Evolutionary conservation across 1,140 invertebrate genomes (phyloP), one percentile per base, ranked within the genome.

Genomic region (Drosophila sp.): DNA sequence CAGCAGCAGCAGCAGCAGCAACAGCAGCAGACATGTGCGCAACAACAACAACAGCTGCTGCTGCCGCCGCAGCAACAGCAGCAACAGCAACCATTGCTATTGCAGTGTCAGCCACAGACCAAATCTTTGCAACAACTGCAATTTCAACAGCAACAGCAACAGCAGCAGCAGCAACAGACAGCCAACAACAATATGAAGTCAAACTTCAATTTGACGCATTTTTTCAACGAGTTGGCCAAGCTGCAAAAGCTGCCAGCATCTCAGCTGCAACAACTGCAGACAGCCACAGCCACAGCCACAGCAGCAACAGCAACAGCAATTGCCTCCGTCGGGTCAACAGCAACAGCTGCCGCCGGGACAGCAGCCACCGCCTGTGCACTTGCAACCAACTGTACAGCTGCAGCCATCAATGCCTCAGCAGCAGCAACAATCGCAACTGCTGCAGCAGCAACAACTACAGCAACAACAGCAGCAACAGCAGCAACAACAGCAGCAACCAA

Each of bases 141-240:
- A 21, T 21, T 21, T 4, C 21, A 2, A 4, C 21, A 18, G 5
- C 71, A 64, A 13, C 56, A 71, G 21, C 38, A 7, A 1, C 29
- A 36, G 4, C 61, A 25, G 4, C 36, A 43, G 27, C 61, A 65
- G 4, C 58, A 70, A 29, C 48, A 16, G n/a, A 34, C 18, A 8
- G 8, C 11, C 4, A 13, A 29, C 4, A 41, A 27, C 45, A 65
- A 67, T 34, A 61, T 71, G 1, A 76, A 62, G 21, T 14, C 72
- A 0, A 83, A 46, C 32, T 72, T 83, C 2, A 83, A 84, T 58
- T 48, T 83, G 4, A 76, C 63, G 0, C 53, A 83, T 13, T 64
- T 83, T 11, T 67, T 83, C 18, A 69, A 57, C 16, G 80, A 83
- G 32, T 18, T 79, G 16, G 54, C 74, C 2, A 84, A 71, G 45